Percentiles rank a stretch among this genome's conserved stretches.
Evolutionary conservation across 2,888 invertebrate species (phyloP).

Genomic region (Ceraclea dissimilis): DNA sequence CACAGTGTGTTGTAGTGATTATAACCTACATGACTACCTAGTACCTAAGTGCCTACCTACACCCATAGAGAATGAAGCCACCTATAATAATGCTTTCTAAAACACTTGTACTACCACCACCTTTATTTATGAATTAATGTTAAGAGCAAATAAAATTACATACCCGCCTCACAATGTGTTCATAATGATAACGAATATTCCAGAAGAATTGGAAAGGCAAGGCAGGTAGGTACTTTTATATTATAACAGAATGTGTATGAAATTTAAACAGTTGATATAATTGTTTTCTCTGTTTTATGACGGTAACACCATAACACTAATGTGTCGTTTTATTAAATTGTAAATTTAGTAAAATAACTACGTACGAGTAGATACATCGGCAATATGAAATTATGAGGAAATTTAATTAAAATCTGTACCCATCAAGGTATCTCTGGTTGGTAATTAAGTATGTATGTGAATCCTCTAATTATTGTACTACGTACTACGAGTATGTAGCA

Average conservation of each 20-base stretch:
- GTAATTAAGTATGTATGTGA: conserved; percentile 5
- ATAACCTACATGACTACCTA: background rate
- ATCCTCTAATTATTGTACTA: background rate
- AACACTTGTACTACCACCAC: too few species aligned
- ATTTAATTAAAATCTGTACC: conserved; percentile 14
- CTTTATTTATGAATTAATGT: too few species aligned
- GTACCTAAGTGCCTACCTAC: too few species aligned
- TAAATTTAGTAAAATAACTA: background rate
- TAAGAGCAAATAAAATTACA: too few species aligned
- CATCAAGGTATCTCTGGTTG: conserved; percentile 9
- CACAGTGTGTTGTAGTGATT: background rate
- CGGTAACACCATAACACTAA: background rate
- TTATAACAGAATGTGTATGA: background rate
- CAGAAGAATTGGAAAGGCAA: conserved; percentile 1
- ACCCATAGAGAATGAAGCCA: too few species aligned
- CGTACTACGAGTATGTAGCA: background rate
- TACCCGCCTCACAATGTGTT: too few species aligned
- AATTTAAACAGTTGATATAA: background rate
- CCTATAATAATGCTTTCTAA: too few species aligned
- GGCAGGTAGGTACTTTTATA: background rate
- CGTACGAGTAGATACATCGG: background rate
- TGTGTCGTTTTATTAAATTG: conserved; percentile 1
- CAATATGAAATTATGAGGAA: conserved; percentile 5
- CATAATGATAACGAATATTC: background rate
- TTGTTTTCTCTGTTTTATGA: background rate